These are phyloP conservation scores for Orgyia antiqua DNA, from an alignment of 2,888 invertebrate species.

Conservation along the genomic window DNA sequence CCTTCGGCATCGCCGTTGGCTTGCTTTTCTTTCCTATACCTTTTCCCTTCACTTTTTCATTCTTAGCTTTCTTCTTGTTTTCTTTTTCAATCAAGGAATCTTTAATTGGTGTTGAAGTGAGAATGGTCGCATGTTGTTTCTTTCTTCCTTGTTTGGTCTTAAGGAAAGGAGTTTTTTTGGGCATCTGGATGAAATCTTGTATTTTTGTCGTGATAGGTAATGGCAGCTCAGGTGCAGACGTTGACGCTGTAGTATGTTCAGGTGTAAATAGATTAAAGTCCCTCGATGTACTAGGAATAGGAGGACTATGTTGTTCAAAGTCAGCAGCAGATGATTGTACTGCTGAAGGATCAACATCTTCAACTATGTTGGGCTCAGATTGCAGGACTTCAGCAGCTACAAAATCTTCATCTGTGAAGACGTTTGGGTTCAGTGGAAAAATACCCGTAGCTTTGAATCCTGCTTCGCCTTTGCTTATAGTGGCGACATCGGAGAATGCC, in stretches of 20 bases:
- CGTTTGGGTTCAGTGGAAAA: slow-evolving; percentile 27
- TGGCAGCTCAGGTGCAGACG: not conserved
- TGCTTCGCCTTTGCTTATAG: slow-evolving; percentile 18
- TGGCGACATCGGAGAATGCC: not conserved
- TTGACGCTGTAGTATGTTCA: slow-evolving; percentile 4
- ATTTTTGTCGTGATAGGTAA: slow-evolving; percentile 7
- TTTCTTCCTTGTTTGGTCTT: slow-evolving; percentile 16
- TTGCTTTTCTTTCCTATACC: slow-evolving; percentile 15
- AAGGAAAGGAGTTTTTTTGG: slow-evolving; percentile 8
- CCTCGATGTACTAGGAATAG: slow-evolving; percentile 11
- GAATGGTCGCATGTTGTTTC: slow-evolving; percentile 20
- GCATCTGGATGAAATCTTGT: slow-evolving; percentile 17
- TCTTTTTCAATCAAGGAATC: slow-evolving; percentile 16
- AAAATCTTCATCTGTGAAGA: slow-evolving; percentile 1
- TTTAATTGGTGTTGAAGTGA: slow-evolving; percentile 18
- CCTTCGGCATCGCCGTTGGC: slow-evolving; percentile 4
- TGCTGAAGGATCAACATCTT: not conserved
- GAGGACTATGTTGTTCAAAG: slow-evolving; percentile 10
- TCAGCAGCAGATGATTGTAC: slow-evolving; percentile 2
- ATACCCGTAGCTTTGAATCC: slow-evolving; percentile 35
- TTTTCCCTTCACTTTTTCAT: slow-evolving; percentile 12
- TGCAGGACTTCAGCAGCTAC: slow-evolving; percentile 3
- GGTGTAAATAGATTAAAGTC: slow-evolving; percentile 5
- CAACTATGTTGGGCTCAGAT: slow-evolving; percentile 3
- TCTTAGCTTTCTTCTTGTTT: slow-evolving; percentile 14